Conservation (phyloP, 1,140 invertebrate genomes). For the Ceratina calcarata region DNA sequence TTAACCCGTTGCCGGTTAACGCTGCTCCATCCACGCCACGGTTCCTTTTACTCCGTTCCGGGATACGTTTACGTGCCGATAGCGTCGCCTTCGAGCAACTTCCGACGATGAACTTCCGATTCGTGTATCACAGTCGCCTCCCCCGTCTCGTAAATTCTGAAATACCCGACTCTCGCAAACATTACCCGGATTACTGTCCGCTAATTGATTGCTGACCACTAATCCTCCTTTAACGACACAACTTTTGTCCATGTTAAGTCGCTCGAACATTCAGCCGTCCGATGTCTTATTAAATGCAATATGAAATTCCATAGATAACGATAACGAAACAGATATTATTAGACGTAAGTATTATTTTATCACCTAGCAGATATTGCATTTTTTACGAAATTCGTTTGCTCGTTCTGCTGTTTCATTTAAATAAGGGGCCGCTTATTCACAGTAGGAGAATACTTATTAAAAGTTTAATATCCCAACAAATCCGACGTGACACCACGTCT, state of each 20-base stretch:
- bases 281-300: conserved; percentile 31
- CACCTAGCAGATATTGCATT: no score
- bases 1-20: conserved; percentile 26
- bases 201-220: not conserved
- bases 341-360: no score
- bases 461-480: conserved; percentile 46
- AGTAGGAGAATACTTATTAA: conserved; percentile 31
- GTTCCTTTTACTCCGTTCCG: conserved; percentile 6
- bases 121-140: conserved; percentile 26
- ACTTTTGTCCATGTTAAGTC: no score
- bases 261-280: no score
- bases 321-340: no score
- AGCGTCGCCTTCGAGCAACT: conserved; percentile 12
- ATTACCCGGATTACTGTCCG: conserved; percentile 1
- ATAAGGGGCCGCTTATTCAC: not conserved
- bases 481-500: not conserved
- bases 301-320: conserved; percentile 47
- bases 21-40: not conserved
- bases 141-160: conserved; percentile 5
- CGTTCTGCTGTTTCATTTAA: not conserved
- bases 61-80: conserved; percentile 39
- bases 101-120: conserved; percentile 31
- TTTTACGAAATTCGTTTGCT: conserved; percentile 14
- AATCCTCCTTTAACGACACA: not conserved
- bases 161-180: not conserved